A percentile compares a stretch with the other conserved stretches of the same genome.
Conservation (phyloP, 2,888 invertebrate genomes). For the Ochropacha duplaris region DNA sequence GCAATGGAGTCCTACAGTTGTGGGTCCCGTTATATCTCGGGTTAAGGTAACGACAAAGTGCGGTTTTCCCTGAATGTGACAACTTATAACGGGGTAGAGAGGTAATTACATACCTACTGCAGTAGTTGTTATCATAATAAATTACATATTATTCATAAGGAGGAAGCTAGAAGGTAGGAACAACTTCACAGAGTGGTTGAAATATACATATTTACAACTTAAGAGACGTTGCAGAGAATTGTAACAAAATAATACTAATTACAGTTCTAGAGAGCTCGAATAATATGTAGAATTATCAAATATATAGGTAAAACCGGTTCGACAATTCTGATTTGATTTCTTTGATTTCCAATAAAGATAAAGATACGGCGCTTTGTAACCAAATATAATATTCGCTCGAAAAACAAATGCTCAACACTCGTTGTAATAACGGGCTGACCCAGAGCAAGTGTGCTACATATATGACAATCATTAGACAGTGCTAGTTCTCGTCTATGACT, state of each 20-base stretch:
- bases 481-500: neutral
- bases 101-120: neutral
- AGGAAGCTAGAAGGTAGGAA: too few species aligned
- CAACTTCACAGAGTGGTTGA: too few species aligned
- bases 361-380: neutral
- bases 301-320: too few species aligned
- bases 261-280: too few species aligned
- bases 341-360: neutral
- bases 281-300: too few species aligned
- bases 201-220: too few species aligned
- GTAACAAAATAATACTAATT: too few species aligned
- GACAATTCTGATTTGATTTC: neutral
- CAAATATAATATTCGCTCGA: neutral
- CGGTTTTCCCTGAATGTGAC: neutral
- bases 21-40: constrained; percentile 11
- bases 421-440: neutral
- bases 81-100: constrained; percentile 1
- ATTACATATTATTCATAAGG: neutral
- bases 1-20: constrained; percentile 7
- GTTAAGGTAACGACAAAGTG: neutral
- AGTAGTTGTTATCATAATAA: neutral
- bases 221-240: too few species aligned
- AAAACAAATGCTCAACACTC: neutral
- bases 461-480: neutral
- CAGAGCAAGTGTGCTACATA: neutral